phyloP scores from a whole-genome alignment of 2,797 vertebrate species.

The Dipus sagitta region DNA sequence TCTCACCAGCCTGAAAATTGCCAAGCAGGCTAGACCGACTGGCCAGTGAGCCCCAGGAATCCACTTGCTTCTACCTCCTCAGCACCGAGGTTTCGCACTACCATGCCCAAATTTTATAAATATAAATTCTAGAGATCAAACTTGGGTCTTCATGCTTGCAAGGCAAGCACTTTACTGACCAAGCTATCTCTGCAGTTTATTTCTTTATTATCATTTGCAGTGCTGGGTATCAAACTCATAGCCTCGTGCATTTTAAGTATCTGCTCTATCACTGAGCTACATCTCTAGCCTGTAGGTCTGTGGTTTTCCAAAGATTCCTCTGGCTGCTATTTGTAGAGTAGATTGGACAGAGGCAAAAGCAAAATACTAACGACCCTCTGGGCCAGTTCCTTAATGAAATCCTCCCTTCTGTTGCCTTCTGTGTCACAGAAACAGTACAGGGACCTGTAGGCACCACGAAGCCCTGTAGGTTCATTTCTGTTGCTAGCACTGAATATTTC shows the following conservation, averaged over 20 bases:
- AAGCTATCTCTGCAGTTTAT: neutral
- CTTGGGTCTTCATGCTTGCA: too few species aligned
- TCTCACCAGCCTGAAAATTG: too few species aligned
- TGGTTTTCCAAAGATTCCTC: neutral
- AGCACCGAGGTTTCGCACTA: too few species aligned
- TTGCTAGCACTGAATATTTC: neutral
- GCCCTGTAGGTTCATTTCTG: constrained; percentile 4
- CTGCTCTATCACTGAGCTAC: neutral
- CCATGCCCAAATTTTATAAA: too few species aligned
- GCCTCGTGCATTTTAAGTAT: neutral
- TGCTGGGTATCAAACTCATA: neutral
- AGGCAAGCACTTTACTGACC: too few species aligned
- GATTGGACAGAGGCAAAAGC: neutral
- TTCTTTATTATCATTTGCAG: neutral
- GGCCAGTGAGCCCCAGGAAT: too few species aligned
- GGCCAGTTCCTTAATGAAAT: constrained; percentile 12
- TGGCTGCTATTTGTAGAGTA: constrained; percentile 7
- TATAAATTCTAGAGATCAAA: too few species aligned
- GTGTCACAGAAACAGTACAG: neutral
- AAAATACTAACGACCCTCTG: neutral
- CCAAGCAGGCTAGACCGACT: too few species aligned
- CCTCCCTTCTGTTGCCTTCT: constrained; percentile 3
- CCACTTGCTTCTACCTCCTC: too few species aligned
- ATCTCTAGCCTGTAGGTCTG: neutral
- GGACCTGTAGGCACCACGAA: constrained; percentile 11